Percentiles rank a stretch among this genome's conserved stretches.
Conservation (phyloP, 2,888 invertebrate species). For the Chalcis sispes region DNA sequence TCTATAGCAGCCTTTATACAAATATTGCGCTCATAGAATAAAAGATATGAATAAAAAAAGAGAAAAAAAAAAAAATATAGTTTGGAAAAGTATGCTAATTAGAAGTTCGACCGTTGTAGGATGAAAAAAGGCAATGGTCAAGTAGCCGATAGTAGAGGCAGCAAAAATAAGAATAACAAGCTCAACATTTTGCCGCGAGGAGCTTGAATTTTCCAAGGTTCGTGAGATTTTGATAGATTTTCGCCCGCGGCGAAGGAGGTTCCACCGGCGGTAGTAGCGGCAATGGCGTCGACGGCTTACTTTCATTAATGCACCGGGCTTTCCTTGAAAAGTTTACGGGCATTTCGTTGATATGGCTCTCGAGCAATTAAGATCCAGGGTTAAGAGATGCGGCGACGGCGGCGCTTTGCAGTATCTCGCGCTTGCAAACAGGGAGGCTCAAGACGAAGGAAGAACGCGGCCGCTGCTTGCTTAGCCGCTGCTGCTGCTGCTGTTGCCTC, state of each 20-base stretch:
- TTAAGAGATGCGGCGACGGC: not conserved
- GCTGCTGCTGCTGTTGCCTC: constrained; percentile 6
- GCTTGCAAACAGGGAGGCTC: constrained; percentile 11
- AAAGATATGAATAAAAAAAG: constrained; percentile 7
- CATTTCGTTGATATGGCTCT: constrained; percentile 34
- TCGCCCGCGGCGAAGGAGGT: not conserved
- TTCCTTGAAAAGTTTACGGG: constrained; percentile 47
- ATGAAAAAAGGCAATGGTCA: no score
- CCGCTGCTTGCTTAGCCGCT: no score
- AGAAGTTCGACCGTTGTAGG: no score
- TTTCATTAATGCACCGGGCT: constrained; percentile 33
- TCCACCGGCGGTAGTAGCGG: not conserved
- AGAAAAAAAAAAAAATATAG: no score
- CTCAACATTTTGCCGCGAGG: not conserved
- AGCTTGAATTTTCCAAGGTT: not conserved
- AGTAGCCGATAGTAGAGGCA: no score
- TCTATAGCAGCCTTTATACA: no score
- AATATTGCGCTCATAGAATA: no score
- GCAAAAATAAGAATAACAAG: not conserved
- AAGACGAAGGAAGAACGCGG: constrained; percentile 19
- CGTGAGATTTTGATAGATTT: constrained; percentile 32
- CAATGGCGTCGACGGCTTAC: not conserved
- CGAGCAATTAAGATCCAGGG: constrained; percentile 49
- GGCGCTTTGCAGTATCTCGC: constrained; percentile 44
- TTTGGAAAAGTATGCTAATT: no score